Base-by-base conservation (phyloP, 2,797 vertebrate species). In the Melanotaenia boesemani region DNA sequence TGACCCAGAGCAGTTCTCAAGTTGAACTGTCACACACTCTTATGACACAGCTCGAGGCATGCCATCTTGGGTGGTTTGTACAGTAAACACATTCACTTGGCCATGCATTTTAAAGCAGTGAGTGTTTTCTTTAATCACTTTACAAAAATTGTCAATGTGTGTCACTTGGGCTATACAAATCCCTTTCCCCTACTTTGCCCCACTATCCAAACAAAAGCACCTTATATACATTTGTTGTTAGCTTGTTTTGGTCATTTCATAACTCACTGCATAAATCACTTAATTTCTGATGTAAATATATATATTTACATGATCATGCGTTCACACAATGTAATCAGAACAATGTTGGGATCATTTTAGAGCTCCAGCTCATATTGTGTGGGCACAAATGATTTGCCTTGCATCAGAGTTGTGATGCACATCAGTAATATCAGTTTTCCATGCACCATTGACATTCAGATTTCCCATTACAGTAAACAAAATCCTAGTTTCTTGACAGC, bases 1-100 rank as follows among this genome's bases (percentile, higher is more conserved):
- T 92, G 86, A 92, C 89, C 89, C 79, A 82, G 70, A 89, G 80
- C 72, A 57, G 34, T 69, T 83, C 73, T 75, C 74, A 60, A 72
- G 78, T 60, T 84, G 83, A 89, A 87, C 85, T 87, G 76, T 91
- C 83, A 87, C 86, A 89, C 83, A 86, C 78, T 91, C 88, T 90
- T 86, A 86, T 91, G 89, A 92, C 89, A 90, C 78, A 64, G 86
- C 86, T 80, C 28, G 76, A 76, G 88, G 82, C 88, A 50, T 63
- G 76, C 24, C 15, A 62, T 87, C 80, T 69, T 80, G 82, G 70
- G 67, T 70, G 56, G 54, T 66, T 60, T 81, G 70, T 64, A 85
- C 81, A 78, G 76, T 72, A 44, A 63, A 79, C 72, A 81, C 80
- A 88, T 76, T 82, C 80, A 84, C 34, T 50, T 7, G 0, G 28